Evolutionary conservation across 1,140 invertebrate genomes (phyloP).

Genomic region (Cyclargus thomasi): DNA sequence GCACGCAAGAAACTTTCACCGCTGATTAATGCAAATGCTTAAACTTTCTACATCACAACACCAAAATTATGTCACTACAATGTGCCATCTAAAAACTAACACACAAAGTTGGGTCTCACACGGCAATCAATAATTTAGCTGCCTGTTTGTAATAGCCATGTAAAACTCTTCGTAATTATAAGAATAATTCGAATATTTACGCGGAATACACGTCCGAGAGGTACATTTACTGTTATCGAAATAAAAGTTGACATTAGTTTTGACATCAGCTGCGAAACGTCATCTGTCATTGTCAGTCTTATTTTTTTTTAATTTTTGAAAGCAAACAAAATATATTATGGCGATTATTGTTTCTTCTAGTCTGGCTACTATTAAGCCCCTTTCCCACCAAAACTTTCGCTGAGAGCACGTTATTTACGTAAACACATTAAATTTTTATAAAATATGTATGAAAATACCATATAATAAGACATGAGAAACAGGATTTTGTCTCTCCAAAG

Average conservation of each 20-base stretch:
- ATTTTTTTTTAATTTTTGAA: neutral
- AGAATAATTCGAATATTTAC: neutral
- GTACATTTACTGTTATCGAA: neutral
- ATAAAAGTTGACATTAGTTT: neutral
- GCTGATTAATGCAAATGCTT: constrained; percentile 32
- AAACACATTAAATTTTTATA: too few relatives aligned
- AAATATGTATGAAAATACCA: too few relatives aligned
- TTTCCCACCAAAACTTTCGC: too few relatives aligned
- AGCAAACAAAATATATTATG: neutral
- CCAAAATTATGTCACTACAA: constrained; percentile 12
- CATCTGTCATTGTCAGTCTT: neutral
- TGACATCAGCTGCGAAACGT: neutral
- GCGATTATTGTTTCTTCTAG: too few relatives aligned
- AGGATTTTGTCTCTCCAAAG: too few relatives aligned
- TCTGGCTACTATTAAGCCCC: too few relatives aligned
- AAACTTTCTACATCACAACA: constrained; percentile 33
- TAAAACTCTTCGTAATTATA: neutral
- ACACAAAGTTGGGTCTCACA: neutral
- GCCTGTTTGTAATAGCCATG: neutral
- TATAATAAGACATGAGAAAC: too few relatives aligned
- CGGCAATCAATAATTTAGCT: neutral
- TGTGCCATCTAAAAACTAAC: neutral
- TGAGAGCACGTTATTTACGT: too few relatives aligned
- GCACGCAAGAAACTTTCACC: constrained; percentile 61
- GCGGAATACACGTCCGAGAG: neutral